Evolutionary conservation across 2,113 vertebrate genomes (phyloP).

Genomic region (Riparia riparia): DNA sequence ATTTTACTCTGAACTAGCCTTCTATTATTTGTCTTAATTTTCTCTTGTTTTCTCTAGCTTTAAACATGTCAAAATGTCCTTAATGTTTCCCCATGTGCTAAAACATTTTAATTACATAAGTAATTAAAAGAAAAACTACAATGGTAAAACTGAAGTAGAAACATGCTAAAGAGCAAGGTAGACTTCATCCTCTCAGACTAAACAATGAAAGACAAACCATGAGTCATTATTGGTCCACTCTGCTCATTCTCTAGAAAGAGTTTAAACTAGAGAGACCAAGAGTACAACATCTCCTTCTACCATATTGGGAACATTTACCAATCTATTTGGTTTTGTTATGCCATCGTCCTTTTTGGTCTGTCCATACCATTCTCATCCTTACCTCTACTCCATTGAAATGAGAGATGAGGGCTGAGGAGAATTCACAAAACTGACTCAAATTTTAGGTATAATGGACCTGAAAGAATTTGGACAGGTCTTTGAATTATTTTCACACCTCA

Average conservation of each 20-base stretch:
- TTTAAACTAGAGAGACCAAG: background rate
- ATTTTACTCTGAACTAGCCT: background rate
- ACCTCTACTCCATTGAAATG: background rate
- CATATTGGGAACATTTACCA: background rate
- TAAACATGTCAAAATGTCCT: background rate
- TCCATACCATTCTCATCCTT: background rate
- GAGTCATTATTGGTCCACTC: background rate
- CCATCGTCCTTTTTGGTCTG: background rate
- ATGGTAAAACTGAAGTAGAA: background rate
- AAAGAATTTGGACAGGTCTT: background rate
- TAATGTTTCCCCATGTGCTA: background rate
- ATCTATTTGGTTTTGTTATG: background rate
- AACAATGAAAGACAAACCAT: background rate
- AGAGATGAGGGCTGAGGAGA: background rate
- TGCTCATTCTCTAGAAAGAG: background rate
- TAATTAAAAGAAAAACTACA: background rate
- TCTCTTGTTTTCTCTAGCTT: background rate
- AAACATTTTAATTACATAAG: background rate
- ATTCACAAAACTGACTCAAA: background rate
- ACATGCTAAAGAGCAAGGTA: background rate
- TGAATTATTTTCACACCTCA: background rate
- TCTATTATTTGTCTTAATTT: background rate
- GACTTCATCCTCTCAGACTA: background rate
- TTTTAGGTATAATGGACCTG: background rate
- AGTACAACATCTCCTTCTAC: background rate